Evolutionary conservation across 2,113 vertebrate species (phyloP).

Genomic region (Bubo blakistoni): DNA sequence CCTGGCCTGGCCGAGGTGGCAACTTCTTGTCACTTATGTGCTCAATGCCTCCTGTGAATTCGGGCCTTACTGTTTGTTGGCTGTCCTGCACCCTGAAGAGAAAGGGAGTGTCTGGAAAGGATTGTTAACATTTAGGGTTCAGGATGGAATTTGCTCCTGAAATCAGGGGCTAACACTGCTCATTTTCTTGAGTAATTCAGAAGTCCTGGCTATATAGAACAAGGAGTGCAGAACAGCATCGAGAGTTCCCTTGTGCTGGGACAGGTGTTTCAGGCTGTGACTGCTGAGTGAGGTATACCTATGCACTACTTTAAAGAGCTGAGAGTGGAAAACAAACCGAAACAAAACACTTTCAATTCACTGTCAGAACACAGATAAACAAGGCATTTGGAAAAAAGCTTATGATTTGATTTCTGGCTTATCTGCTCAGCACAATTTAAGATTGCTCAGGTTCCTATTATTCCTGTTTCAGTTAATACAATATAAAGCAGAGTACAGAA

Average conservation of each 20-base stretch:
- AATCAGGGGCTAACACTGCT: not conserved
- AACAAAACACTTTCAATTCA: not conserved
- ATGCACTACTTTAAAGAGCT: not conserved
- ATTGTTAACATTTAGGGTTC: not conserved
- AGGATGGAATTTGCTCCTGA: not conserved
- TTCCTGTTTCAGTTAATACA: not conserved
- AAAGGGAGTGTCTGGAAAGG: not conserved
- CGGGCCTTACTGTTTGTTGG: not conserved
- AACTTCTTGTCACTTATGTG: fast-evolving
- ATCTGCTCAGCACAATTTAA: not conserved
- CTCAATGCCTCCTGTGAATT: not conserved
- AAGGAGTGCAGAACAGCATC: not conserved
- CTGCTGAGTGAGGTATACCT: not conserved
- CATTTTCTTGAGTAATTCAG: not conserved
- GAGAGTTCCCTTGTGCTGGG: not conserved
- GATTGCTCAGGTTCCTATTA: not conserved
- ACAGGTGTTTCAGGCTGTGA: not conserved
- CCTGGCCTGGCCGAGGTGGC: not conserved
- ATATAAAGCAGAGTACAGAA: not conserved
- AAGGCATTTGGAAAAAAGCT: not conserved
- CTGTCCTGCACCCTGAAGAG: not conserved
- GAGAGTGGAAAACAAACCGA: not conserved
- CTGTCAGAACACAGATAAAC: not conserved
- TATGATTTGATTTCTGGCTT: not conserved
- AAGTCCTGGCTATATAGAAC: not conserved